A percentile compares a stretch with the other conserved stretches of the same genome.
These are phyloP conservation scores for Carduelis carduelis DNA, from an alignment of 2,797 vertebrate genomes.

Conservation along the genomic window DNA sequence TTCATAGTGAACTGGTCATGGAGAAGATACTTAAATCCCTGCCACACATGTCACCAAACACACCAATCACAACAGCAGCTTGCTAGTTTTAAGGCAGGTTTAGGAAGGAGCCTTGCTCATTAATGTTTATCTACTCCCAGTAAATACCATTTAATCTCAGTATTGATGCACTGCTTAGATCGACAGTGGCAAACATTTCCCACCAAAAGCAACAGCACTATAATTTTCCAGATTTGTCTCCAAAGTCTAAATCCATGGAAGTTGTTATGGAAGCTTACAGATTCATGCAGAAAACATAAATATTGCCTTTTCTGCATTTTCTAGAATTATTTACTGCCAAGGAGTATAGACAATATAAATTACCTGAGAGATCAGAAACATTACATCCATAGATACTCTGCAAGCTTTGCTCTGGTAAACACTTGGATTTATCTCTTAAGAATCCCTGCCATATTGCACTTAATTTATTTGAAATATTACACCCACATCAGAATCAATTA, in stretches of 20 bases:
- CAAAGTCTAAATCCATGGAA: background rate
- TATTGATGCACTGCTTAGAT: constrained; percentile 28
- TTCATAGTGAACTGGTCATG: constrained; percentile 16
- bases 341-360: background rate
- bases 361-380: background rate
- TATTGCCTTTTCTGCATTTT: background rate
- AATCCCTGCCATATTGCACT: constrained; percentile 1
- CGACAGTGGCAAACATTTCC: background rate
- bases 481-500: constrained; percentile 40
- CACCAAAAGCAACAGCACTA: background rate
- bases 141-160: constrained; percentile 66
- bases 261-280: background rate
- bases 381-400: background rate
- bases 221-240: background rate
- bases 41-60: constrained; percentile 58
- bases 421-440: constrained; percentile 29
- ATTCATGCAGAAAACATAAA: background rate
- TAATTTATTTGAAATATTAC: constrained; percentile 59
- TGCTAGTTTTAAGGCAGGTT: constrained; percentile 63
- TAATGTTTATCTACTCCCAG: constrained; percentile 54
- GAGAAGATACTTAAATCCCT: constrained; percentile 55
- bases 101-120: constrained; percentile 57
- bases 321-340: background rate
- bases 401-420: background rate
- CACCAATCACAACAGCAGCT: constrained; percentile 55